These are phyloP conservation scores for Carcina quercana DNA, from an alignment of 2,888 invertebrate genomes.

Conservation along the genomic window DNA sequence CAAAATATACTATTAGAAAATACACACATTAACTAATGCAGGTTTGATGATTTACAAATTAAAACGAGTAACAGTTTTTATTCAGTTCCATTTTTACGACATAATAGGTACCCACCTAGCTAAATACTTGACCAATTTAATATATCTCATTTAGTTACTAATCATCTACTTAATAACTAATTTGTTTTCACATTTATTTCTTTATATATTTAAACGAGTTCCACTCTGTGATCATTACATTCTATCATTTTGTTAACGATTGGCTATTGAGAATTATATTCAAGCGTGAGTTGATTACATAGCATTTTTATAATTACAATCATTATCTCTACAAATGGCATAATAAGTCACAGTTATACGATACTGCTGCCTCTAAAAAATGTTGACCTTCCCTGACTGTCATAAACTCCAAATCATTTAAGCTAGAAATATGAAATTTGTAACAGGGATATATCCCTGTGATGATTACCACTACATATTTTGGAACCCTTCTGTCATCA, in stretches of 20 bases:
- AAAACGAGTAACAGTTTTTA: constrained; percentile 28
- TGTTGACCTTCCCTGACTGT: too few species aligned
- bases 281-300: too few species aligned
- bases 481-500: too few species aligned
- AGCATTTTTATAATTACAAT: too few species aligned
- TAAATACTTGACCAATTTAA: constrained; percentile 53
- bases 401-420: too few species aligned
- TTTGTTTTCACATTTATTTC: constrained; percentile 50
- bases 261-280: constrained; percentile 16
- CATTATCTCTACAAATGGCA: too few species aligned
- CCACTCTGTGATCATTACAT: constrained; percentile 4
- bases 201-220: constrained; percentile 1
- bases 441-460: too few species aligned
- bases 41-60: constrained; percentile 37
- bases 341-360: too few species aligned
- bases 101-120: constrained; percentile 26
- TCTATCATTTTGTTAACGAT: constrained; percentile 11
- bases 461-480: too few species aligned
- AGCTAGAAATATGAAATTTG: too few species aligned
- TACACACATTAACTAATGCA: constrained; percentile 47
- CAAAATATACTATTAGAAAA: constrained; percentile 63
- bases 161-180: constrained; percentile 51
- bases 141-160: constrained; percentile 39
- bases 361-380: too few species aligned
- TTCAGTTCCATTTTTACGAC: constrained; percentile 36